A percentile compares a stretch with the other conserved stretches of the same genome.
These are phyloP conservation scores for Zaprionus taronus DNA, from an alignment of 1,140 invertebrate species.

Conservation along the genomic window DNA sequence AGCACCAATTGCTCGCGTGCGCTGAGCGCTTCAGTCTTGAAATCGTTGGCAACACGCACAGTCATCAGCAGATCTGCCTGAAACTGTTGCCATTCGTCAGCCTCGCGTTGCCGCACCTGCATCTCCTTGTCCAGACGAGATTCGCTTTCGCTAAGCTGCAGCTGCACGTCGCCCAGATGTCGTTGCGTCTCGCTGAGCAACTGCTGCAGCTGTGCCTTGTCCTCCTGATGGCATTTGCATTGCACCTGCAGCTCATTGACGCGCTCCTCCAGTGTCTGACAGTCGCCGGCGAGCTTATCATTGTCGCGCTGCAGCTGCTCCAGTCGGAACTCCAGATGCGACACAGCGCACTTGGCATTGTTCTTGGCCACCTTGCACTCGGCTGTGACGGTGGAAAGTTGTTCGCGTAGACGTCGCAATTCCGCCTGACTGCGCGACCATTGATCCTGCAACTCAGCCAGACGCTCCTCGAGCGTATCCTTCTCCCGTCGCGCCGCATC, in stretches of 20 bases:
- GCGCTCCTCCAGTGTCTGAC: conserved; percentile 90
- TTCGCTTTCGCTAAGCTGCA: conserved; percentile 86
- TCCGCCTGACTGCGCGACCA: conserved; percentile 91
- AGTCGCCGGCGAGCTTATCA: conserved; percentile 88
- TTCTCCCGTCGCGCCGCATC: conserved; percentile 89
- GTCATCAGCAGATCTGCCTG: conserved; percentile 96
- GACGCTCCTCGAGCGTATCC: conserved; percentile 88
- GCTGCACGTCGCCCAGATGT: conserved; percentile 87
- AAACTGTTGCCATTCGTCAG: conserved; percentile 96
- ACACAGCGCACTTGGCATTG: conserved; percentile 92
- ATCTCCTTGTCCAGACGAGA: conserved; percentile 87
- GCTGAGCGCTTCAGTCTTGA: conserved; percentile 94
- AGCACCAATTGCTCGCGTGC: conserved; percentile 92
- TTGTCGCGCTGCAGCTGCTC: conserved; percentile 91
- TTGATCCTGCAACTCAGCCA: conserved; percentile 91
- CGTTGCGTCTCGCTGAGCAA: conserved; percentile 89
- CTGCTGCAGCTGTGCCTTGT: conserved; percentile 89
- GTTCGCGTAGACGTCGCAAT: conserved; percentile 89
- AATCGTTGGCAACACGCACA: conserved; percentile 97
- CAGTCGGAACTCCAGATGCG: conserved; percentile 91
- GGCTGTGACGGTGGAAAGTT: conserved; percentile 90
- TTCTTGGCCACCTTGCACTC: conserved; percentile 92
- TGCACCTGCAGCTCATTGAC: conserved; percentile 89
- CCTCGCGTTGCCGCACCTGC: conserved; percentile 87
- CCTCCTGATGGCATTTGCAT: conserved; percentile 90